Percentiles rank a stretch among this genome's conserved stretches.
Evolutionary conservation across 2,113 vertebrate species (phyloP).

Genomic region (zebrafish (Danio rerio)): GRCz12tu NC_133194.1:43702501-43703000

Average conservation of each 20-base stretch:
- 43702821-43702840: slow-evolving; percentile 53
- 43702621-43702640: background rate
- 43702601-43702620: background rate
- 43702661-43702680: background rate
- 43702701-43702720: slow-evolving; percentile 41
- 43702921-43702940: slow-evolving; percentile 3
- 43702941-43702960: slow-evolving; percentile 77
- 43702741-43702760: slow-evolving; percentile 64
- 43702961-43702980: slow-evolving; percentile 67
- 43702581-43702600: background rate
- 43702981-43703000: slow-evolving; percentile 49
- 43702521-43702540: no score
- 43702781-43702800: slow-evolving; percentile 70
- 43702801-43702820: slow-evolving; percentile 50
- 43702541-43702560: no score
- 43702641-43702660: background rate
- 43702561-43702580: no score
- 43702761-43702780: slow-evolving; percentile 62
- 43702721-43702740: slow-evolving; percentile 59
- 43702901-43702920: slow-evolving; percentile 15
- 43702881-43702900: background rate
- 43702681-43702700: slow-evolving; percentile 10
- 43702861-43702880: slow-evolving; percentile 8
- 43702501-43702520: no score
- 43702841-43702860: slow-evolving; percentile 21